These are phyloP conservation scores for Setipinna tenuifilis DNA, from an alignment of 2,797 vertebrate species.

Conservation along the genomic window DNA sequence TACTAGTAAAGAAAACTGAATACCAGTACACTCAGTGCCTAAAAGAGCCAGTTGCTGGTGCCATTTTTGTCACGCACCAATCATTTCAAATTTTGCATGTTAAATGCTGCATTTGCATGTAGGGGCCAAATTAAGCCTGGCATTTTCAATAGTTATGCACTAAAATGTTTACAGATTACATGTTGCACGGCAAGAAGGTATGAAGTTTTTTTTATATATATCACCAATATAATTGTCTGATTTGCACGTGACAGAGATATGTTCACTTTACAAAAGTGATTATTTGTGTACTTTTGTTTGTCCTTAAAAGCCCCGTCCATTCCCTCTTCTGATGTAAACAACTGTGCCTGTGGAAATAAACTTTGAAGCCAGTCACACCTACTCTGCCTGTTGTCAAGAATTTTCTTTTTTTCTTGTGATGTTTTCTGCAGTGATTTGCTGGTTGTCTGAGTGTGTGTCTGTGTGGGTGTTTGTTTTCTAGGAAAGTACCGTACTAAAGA, in stretches of 20 bases:
- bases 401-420: not conserved
- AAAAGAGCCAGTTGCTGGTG: not conserved
- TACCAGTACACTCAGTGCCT: not conserved
- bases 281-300: not conserved
- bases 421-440: not conserved
- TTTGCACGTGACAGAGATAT: not conserved
- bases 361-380: slow-evolving; percentile 13
- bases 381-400: not conserved
- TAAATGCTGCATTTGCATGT: not conserved
- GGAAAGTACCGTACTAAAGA: not conserved
- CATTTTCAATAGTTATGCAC: not conserved
- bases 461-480: not conserved
- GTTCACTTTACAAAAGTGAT: not conserved
- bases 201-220: not conserved
- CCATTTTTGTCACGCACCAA: not conserved
- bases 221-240: not conserved
- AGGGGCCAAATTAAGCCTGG: not conserved
- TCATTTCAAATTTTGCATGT: not conserved
- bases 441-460: not conserved
- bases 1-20: not conserved
- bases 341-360: slow-evolving; percentile 19
- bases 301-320: not conserved
- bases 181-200: not conserved
- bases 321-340: not conserved
- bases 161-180: slow-evolving; percentile 2